Percentiles rank a stretch among this genome's conserved stretches.
Evolutionary conservation across 1,140 invertebrate genomes (phyloP).

Genomic region (Lepeophtheirus salmonis): DNA sequence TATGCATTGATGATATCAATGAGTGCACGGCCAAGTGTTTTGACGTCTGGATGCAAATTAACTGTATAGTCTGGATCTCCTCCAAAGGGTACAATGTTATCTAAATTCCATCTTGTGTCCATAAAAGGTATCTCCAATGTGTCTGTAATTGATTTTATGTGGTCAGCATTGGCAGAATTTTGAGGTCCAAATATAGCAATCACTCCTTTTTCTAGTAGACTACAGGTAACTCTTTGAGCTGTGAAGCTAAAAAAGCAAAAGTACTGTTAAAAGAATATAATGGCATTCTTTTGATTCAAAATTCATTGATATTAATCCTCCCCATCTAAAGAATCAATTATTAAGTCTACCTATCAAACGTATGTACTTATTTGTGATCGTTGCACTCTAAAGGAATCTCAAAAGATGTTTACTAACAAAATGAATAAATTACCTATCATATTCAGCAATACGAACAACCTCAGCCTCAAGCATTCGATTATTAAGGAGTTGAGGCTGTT

Average conservation of each 20-base stretch:
- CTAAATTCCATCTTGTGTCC: conserved; percentile 14
- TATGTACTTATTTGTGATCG: not conserved
- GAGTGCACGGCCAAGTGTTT: conserved; percentile 2
- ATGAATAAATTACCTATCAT: not conserved
- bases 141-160: conserved; percentile 8
- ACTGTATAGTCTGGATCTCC: not conserved
- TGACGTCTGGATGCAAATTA: conserved; percentile 15
- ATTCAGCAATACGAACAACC: not conserved
- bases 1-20: conserved; percentile 8
- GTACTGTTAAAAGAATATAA: not conserved
- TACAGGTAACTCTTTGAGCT: not conserved
- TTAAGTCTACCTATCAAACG: not conserved
- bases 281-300: not conserved
- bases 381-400: not conserved
- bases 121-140: conserved; percentile 11
- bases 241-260: not conserved
- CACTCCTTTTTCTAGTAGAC: not conserved
- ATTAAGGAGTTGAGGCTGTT: conserved; percentile 30
- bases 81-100: not conserved
- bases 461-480: not conserved
- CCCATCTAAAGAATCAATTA: not conserved
- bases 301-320: not conserved
- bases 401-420: not conserved
- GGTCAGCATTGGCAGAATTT: conserved; percentile 12
- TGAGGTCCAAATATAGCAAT: conserved; percentile 11